A percentile compares a stretch with the other conserved stretches of the same genome.
These are phyloP conservation scores for Scophthalmus maximus DNA, from an alignment of 2,113 vertebrate genomes.

Conservation along the genomic window DNA sequence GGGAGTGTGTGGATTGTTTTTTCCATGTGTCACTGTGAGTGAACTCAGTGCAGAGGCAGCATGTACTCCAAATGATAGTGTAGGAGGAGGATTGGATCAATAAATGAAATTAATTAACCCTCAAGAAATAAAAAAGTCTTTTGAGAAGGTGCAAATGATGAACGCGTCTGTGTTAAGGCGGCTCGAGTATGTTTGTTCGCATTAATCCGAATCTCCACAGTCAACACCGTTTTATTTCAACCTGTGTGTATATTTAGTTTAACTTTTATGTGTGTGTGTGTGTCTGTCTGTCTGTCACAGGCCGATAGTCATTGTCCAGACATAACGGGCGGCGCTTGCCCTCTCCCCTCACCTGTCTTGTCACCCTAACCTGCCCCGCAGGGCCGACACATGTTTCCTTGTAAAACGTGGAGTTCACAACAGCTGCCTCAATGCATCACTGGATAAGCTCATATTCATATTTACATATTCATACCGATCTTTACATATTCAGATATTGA, in stretches of 20 bases:
- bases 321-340: conserved; percentile 51
- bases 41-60: conserved; percentile 70
- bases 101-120: conserved; percentile 72
- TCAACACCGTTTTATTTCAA: background rate
- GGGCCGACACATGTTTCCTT: conserved; percentile 78
- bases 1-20: conserved; percentile 56
- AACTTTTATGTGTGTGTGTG: background rate
- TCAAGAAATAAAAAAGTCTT: conserved; percentile 59
- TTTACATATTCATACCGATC: conserved; percentile 76
- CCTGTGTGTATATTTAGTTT: background rate
- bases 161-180: conserved; percentile 34
- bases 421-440: conserved; percentile 65
- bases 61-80: conserved; percentile 66
- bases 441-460: conserved; percentile 71
- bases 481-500: conserved; percentile 70
- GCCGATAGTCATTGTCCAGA: conserved; percentile 52
- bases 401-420: conserved; percentile 66
- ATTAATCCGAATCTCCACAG: conserved; percentile 3
- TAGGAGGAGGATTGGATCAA: conserved; percentile 67
- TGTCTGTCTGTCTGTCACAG: conserved; percentile 11
- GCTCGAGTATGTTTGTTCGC: conserved; percentile 21
- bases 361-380: conserved; percentile 72
- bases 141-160: conserved; percentile 46
- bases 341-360: conserved; percentile 75
- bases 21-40: conserved; percentile 58